Evolutionary conservation across 2,113 vertebrate species (phyloP).

Genomic region (Ovis aries): DNA sequence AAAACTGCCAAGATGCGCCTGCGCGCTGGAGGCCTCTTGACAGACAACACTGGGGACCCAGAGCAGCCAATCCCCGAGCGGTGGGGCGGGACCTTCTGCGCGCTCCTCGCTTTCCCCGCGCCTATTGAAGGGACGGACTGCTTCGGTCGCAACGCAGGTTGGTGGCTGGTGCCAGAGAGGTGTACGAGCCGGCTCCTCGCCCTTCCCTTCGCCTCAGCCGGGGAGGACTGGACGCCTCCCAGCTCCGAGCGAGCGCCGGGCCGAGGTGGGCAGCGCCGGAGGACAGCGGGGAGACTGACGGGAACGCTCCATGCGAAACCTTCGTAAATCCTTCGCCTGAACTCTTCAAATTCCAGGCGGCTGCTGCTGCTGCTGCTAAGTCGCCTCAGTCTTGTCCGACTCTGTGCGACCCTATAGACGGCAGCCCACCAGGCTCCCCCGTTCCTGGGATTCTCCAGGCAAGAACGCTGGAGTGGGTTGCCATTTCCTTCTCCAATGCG

Average conservation of each 20-base stretch:
- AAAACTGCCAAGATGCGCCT: background rate
- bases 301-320: background rate
- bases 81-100: background rate
- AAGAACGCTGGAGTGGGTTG: too few species aligned
- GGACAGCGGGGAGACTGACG: background rate
- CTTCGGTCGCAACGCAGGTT: background rate
- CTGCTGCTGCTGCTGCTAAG: too few species aligned
- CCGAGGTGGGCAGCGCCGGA: background rate
- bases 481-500: too few species aligned
- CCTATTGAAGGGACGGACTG: background rate
- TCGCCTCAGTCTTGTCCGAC: too few species aligned
- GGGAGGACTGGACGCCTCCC: too few species aligned
- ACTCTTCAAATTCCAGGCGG: background rate
- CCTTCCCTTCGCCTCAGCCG: fast-evolving
- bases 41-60: too few species aligned
- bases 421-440: too few species aligned
- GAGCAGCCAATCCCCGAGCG: background rate
- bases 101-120: too few species aligned
- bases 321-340: background rate
- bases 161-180: background rate
- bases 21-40: background rate
- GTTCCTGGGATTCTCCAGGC: too few species aligned
- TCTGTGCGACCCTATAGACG: too few species aligned
- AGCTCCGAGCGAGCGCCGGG: too few species aligned
- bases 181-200: fast-evolving